These are phyloP conservation scores for Trichacis sp. DNA, from an alignment of 2,888 invertebrate genomes.

Conservation along the genomic window DNA sequence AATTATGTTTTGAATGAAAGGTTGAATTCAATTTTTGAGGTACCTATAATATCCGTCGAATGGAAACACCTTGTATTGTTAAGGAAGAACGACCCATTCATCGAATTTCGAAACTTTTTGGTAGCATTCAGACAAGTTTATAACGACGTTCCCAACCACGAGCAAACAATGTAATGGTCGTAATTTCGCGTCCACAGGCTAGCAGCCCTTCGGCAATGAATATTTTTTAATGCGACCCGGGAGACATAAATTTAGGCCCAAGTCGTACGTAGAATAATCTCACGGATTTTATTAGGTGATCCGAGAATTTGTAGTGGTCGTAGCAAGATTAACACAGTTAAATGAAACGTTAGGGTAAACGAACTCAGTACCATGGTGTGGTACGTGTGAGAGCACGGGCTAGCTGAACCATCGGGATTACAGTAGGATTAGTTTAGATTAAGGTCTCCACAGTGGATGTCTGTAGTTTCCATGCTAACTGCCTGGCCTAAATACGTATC, in stretches of 20 bases:
- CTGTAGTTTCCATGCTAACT: constrained; percentile 62
- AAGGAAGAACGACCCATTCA: too few relatives aligned
- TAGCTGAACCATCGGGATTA: constrained; percentile 51
- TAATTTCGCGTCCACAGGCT: too few relatives aligned
- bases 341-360: constrained; percentile 48
- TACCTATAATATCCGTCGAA: too few relatives aligned
- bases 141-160: too few relatives aligned
- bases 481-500: constrained; percentile 57
- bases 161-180: too few relatives aligned
- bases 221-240: neutral
- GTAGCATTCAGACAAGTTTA: too few relatives aligned
- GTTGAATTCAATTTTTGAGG: too few relatives aligned
- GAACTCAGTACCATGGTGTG: constrained; percentile 40
- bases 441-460: constrained; percentile 55
- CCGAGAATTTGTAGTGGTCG: constrained; percentile 43
- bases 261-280: constrained; percentile 30
- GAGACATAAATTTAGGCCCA: constrained; percentile 19
- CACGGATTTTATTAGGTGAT: constrained; percentile 43
- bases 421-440: constrained; percentile 63
- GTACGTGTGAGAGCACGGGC: constrained; percentile 29
- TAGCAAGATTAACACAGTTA: constrained; percentile 45
- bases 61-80: too few relatives aligned
- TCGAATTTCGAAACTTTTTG: too few relatives aligned
- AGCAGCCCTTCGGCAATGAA: constrained; percentile 13
- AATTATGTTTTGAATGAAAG: too few relatives aligned